Percentiles rank a stretch among this genome's conserved stretches.
These are phyloP conservation scores for Drusus annulatus DNA, from an alignment of 1,140 invertebrate genomes.

Conservation along the genomic window DNA sequence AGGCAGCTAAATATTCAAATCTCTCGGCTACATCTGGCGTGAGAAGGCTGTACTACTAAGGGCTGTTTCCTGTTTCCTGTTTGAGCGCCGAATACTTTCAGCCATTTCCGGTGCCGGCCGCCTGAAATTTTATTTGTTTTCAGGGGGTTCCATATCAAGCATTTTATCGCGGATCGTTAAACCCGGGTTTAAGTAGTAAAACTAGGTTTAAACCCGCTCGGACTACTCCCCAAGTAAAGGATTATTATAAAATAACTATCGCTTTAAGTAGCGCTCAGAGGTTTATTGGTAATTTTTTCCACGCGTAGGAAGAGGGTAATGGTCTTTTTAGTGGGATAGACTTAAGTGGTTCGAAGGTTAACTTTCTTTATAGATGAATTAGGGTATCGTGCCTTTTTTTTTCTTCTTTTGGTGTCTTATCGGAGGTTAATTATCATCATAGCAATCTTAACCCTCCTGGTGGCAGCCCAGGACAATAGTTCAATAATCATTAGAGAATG, in stretches of 20 bases:
- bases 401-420: too few relatives aligned
- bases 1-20: constrained; percentile 4
- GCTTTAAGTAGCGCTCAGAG: too few relatives aligned
- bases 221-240: background rate
- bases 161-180: constrained; percentile 19
- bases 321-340: too few relatives aligned
- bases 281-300: too few relatives aligned
- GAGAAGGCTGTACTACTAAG: constrained; percentile 6
- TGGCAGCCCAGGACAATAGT: too few relatives aligned
- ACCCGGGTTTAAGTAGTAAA: constrained; percentile 16
- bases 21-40: constrained; percentile 1
- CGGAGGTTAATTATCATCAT: too few relatives aligned
- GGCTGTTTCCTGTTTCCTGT: constrained; percentile 14
- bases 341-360: too few relatives aligned
- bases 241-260: constrained; percentile 9
- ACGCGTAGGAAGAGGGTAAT: too few relatives aligned
- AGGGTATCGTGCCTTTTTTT: too few relatives aligned
- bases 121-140: constrained; percentile 21
- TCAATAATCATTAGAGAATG: too few relatives aligned
- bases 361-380: too few relatives aligned
- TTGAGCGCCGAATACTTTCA: constrained; percentile 11
- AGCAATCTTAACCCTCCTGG: too few relatives aligned
- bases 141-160: background rate
- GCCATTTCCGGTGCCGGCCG: constrained; percentile 1
- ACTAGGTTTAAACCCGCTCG: constrained; percentile 4